Evolutionary conservation across 2,113 vertebrate genomes (phyloP).

Genomic region (Nanger granti): DNA sequence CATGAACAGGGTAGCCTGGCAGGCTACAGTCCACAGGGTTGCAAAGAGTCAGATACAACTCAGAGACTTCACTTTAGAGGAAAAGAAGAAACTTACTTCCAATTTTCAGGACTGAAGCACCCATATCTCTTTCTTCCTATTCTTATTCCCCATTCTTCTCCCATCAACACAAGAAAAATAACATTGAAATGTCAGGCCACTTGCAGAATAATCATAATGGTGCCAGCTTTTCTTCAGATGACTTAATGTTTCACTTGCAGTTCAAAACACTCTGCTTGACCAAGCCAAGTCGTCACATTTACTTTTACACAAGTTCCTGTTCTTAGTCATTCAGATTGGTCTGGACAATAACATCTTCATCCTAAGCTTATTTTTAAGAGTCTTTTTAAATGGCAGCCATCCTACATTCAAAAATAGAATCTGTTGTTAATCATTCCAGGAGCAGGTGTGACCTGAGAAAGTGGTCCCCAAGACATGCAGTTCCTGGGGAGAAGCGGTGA

Average conservation of each 20-base stretch:
- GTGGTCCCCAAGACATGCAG: not conserved
- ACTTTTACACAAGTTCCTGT: not conserved
- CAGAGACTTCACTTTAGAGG: too few relatives aligned
- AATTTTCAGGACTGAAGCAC: not conserved
- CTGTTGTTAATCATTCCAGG: not conserved
- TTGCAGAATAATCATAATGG: not conserved
- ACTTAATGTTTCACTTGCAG: not conserved
- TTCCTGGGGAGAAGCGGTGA: not conserved
- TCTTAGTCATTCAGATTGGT: not conserved
- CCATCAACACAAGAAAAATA: constrained; percentile 6
- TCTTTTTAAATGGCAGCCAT: not conserved
- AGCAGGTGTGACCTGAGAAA: not conserved
- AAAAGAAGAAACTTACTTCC: not conserved
- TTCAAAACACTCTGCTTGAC: not conserved
- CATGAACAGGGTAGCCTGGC: too few relatives aligned
- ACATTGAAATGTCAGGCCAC: not conserved
- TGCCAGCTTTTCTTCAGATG: not conserved
- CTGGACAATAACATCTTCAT: not conserved
- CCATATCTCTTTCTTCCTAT: not conserved
- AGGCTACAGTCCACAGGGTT: too few relatives aligned
- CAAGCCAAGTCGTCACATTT: not conserved
- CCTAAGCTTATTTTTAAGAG: not conserved
- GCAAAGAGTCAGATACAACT: too few relatives aligned
- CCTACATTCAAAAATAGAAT: not conserved
- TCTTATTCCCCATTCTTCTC: not conserved